Evolutionary conservation across 2,888 invertebrate species (phyloP), one percentile per base, ranked within the genome.

Genomic region (Uropetala carovei): DNA sequence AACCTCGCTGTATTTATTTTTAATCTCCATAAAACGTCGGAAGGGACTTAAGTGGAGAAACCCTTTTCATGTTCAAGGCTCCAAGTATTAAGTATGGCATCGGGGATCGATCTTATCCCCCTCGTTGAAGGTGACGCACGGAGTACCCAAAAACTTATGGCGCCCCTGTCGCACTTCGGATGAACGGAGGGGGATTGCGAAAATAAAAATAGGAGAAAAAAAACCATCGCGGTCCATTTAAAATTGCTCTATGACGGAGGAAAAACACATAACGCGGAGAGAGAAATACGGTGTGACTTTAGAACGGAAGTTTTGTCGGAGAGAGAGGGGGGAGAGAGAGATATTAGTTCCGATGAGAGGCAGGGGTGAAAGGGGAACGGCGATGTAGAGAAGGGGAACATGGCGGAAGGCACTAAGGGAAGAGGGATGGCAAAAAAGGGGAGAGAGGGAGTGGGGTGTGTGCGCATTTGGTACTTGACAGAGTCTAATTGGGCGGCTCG

Each of bases 381-480:
- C 9, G 14, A 75, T 0, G 75, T n/a, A n/a, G 27, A 16, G 75
- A 75, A 75, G 75, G 18, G 75, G 81, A 18, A 14, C 81, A 22
- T 0, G 5, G 81, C n/a, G 27, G 3, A 22, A 0, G 81, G n/a
- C 9, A 81, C 22, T 22, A 13, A 22, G 30, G 27, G 3, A 22
- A 0, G 30, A 43, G 82, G 82, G 82, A 82, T 30, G 82, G 82
- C 43, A 82, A 30, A 82, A 30, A 82, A n/a, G 64, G 64, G 64
- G 16, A 11, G 64, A 64, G 64, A 64, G 57, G 27, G 85, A 85
- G 59, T 11, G n/a, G 68, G 18, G 75, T 60, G 86, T 86, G 86
- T 86, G 86, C 60, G 30, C 86, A 60, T 86, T 86, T 86, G 86
- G 86, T 86, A 86, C 86, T 86, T 86, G 86, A 86, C 86, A 86